phyloP scores from a whole-genome alignment of 2,113 vertebrate species.

The Ptilorrhoa leucosticta region DNA sequence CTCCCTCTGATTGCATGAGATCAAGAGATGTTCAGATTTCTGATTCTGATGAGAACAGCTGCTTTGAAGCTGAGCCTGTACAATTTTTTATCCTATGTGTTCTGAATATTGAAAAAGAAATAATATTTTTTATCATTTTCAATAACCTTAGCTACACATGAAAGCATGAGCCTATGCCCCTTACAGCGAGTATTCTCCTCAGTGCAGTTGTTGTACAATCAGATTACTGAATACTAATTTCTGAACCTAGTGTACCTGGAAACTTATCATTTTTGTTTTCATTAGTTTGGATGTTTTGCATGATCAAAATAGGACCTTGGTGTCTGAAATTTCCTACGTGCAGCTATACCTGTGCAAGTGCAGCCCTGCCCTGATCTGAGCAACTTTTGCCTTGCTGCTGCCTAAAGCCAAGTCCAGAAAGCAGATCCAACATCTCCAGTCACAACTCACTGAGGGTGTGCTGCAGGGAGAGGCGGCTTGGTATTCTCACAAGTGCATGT shows the following conservation, averaged over 20 bases:
- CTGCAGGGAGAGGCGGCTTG: background rate
- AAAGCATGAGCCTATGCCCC: background rate
- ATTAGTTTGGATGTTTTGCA: background rate
- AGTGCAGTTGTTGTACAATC: background rate
- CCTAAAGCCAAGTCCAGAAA: background rate
- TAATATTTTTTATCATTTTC: background rate
- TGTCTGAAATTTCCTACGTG: background rate
- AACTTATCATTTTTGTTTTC: background rate
- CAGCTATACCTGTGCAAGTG: background rate
- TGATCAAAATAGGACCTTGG: background rate
- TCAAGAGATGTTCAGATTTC: background rate
- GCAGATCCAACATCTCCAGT: background rate
- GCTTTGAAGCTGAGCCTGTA: background rate
- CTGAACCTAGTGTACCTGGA: background rate
- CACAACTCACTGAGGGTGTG: background rate
- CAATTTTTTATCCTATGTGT: background rate
- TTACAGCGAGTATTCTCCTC: background rate
- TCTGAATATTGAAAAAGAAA: background rate
- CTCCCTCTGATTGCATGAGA: background rate
- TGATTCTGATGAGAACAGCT: background rate
- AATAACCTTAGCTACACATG: background rate
- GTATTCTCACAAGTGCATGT: background rate
- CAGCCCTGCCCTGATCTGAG: background rate
- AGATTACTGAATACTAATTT: background rate
- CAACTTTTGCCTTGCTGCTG: background rate